Conservation (phyloP, 2,113 vertebrate genomes). For the Microcebus jonahi region DNA sequence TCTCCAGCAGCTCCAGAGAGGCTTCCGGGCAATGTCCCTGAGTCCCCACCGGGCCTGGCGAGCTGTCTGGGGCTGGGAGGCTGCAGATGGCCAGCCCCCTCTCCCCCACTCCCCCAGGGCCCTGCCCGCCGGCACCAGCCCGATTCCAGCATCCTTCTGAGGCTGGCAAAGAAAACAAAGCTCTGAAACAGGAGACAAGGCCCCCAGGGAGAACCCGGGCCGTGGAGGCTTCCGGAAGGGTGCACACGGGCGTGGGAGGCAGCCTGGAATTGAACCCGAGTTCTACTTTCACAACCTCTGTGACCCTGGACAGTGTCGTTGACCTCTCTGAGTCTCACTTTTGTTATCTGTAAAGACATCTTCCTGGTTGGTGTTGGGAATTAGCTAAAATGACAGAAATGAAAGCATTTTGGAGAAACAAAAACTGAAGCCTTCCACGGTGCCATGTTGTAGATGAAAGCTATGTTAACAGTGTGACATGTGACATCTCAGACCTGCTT, state of each 20-base stretch:
- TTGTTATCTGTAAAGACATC: neutral
- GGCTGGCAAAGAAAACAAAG: conserved; percentile 49
- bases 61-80: neutral
- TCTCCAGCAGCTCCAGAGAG: neutral
- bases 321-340: neutral
- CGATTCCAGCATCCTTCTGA: conserved; percentile 63
- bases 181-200: conserved; percentile 29
- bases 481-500: neutral
- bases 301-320: neutral
- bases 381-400: conserved; percentile 10
- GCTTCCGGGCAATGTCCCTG: neutral
- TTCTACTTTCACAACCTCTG: neutral
- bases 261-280: neutral
- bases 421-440: neutral
- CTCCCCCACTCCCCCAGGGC: neutral
- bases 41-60: neutral
- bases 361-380: neutral
- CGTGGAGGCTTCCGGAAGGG: conserved; percentile 44
- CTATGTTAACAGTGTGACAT: fast-evolving
- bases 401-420: neutral
- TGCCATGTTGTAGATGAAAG: neutral
- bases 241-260: neutral
- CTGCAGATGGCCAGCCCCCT: neutral
- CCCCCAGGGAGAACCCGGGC: conserved; percentile 75
- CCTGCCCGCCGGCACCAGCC: neutral